phyloP scores from a whole-genome alignment of 2,888 invertebrate genomes.

The Zeuzera pyrina region DNA sequence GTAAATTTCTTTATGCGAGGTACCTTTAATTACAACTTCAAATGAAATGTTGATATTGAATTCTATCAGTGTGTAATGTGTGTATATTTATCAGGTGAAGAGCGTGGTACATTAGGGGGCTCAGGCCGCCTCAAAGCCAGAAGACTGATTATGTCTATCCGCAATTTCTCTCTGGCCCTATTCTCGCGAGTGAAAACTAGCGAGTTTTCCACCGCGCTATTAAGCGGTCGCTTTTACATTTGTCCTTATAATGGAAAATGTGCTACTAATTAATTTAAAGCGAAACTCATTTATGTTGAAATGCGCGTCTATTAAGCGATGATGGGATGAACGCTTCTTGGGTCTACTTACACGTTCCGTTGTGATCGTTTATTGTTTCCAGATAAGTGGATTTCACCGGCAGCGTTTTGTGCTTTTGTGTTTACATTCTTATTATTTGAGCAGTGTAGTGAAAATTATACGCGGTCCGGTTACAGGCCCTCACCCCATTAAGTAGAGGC shows the following conservation, averaged over 20 bases:
- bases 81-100: slow-evolving; percentile 64
- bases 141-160: slow-evolving; percentile 74
- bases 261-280: slow-evolving; percentile 73
- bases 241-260: slow-evolving; percentile 74
- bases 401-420: slow-evolving; percentile 21
- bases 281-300: slow-evolving; percentile 72
- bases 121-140: slow-evolving; percentile 69
- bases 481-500: slow-evolving; percentile 70
- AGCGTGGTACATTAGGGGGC: slow-evolving; percentile 63
- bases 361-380: slow-evolving; percentile 48
- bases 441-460: slow-evolving; percentile 51
- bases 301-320: slow-evolving; percentile 70
- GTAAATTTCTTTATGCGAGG: too few relatives aligned
- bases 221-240: slow-evolving; percentile 73
- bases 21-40: slow-evolving; percentile 30
- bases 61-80: slow-evolving; percentile 35
- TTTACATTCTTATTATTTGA: slow-evolving; percentile 29
- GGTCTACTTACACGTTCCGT: slow-evolving; percentile 36
- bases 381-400: slow-evolving; percentile 38
- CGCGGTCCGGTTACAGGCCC: slow-evolving; percentile 67
- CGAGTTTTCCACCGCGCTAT: slow-evolving; percentile 72
- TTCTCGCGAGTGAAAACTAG: slow-evolving; percentile 72
- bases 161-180: slow-evolving; percentile 70
- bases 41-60: slow-evolving; percentile 36
- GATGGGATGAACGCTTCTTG: slow-evolving; percentile 59